Conservation (phyloP, 2,888 invertebrate genomes). For the Syrista parreyssii region DNA sequence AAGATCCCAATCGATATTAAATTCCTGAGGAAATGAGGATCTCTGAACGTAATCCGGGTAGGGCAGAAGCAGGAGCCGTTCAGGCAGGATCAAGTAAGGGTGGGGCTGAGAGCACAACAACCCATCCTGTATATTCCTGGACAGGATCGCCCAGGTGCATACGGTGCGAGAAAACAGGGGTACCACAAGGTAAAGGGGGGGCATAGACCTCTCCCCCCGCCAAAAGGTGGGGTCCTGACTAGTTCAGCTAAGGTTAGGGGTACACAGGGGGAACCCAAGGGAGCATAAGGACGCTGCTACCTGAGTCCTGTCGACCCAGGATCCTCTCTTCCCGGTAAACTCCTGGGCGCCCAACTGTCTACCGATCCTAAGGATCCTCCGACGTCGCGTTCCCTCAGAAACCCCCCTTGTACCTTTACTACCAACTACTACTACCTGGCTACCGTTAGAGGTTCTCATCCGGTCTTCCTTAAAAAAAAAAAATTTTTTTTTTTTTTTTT, state of each 20-base stretch:
- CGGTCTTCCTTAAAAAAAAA: background rate
- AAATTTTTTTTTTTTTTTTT: too few species aligned
- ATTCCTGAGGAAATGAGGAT: slow-evolving; percentile 27
- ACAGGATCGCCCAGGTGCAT: slow-evolving; percentile 52
- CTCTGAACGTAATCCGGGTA: slow-evolving; percentile 42
- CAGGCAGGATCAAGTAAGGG: slow-evolving; percentile 37
- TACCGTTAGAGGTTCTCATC: slow-evolving; percentile 30
- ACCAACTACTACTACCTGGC: slow-evolving; percentile 28
- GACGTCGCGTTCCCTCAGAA: slow-evolving; percentile 36
- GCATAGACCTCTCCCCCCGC: slow-evolving; percentile 4
- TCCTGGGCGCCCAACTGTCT: slow-evolving; percentile 58
- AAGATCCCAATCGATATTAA: too few species aligned
- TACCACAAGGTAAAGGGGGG: slow-evolving; percentile 20
- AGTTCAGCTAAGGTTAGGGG: slow-evolving; percentile 16
- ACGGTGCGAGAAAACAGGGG: slow-evolving; percentile 38
- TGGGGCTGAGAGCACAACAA: slow-evolving; percentile 36
- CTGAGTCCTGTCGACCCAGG: slow-evolving; percentile 39
- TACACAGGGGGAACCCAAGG: slow-evolving; percentile 16
- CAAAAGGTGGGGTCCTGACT: background rate
- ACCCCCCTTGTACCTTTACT: too few species aligned
- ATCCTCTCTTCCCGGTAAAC: slow-evolving; percentile 37
- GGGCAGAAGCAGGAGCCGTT: slow-evolving; percentile 30
- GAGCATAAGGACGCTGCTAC: slow-evolving; percentile 39
- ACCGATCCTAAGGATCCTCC: slow-evolving; percentile 33
- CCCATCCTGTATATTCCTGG: slow-evolving; percentile 32